Percentiles rank a stretch among this genome's conserved stretches.
Conservation (phyloP, 2,888 invertebrate species). For the Hyposoter didymator region DNA sequence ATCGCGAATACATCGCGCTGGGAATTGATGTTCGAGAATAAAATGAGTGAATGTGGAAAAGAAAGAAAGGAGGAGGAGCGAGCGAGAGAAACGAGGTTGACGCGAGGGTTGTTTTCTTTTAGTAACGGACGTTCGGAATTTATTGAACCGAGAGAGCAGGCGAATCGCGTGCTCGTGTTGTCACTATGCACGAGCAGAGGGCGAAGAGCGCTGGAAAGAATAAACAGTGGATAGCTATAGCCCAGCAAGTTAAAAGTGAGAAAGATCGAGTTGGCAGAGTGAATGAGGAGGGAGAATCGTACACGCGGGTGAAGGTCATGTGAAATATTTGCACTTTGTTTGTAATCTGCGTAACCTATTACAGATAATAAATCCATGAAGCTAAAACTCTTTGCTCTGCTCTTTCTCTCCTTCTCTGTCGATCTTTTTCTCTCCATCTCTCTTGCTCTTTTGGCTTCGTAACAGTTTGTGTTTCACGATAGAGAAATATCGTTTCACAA, state of each 20-base stretch:
- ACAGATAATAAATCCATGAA: constrained; percentile 80
- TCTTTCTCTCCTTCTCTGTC: constrained; percentile 18
- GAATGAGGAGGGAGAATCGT: constrained; percentile 29
- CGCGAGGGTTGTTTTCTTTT: constrained; percentile 26
- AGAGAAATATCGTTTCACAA: constrained; percentile 80
- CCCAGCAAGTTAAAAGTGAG: constrained; percentile 36
- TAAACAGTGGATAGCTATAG: constrained; percentile 34
- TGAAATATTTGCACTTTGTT: constrained; percentile 82
- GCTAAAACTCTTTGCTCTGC: constrained; percentile 59
- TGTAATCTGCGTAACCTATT: constrained; percentile 82
- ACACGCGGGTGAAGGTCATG: constrained; percentile 80
- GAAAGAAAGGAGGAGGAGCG: not conserved
- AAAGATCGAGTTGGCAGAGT: not conserved
- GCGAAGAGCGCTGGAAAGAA: constrained; percentile 43
- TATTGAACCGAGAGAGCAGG: constrained; percentile 40
- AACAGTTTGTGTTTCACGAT: constrained; percentile 67
- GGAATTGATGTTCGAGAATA: constrained; percentile 14
- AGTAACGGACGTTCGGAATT: constrained; percentile 38
- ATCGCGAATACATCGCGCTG: constrained; percentile 12
- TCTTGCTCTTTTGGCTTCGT: constrained; percentile 13
- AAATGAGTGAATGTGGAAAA: not conserved
- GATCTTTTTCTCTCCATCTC: constrained; percentile 21
- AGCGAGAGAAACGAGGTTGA: constrained; percentile 20
- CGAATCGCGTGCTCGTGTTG: constrained; percentile 63
- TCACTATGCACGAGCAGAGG: constrained; percentile 16